Conservation (phyloP, 2,888 invertebrate genomes). For the Timandra comae region DNA sequence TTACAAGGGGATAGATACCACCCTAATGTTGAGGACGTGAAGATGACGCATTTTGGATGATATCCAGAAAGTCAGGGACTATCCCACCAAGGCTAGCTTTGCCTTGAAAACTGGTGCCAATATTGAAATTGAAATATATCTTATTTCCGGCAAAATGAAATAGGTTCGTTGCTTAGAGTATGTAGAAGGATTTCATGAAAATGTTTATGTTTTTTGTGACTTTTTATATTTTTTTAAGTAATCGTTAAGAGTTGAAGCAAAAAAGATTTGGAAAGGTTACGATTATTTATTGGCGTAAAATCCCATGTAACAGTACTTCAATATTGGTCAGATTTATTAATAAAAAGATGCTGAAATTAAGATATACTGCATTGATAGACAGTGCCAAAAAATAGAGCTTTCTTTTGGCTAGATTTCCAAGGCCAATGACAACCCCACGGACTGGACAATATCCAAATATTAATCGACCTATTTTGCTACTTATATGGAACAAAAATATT, state of each 20-base stretch:
- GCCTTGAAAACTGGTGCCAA: slow-evolving; percentile 36
- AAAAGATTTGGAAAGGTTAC: no score
- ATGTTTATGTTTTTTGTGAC: no score
- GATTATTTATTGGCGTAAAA: no score
- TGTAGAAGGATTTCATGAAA: no score
- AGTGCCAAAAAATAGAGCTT: slow-evolving; percentile 5
- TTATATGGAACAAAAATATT: slow-evolving; percentile 49
- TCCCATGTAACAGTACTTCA: no score
- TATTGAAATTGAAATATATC: slow-evolving; percentile 8
- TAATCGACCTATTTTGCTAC: slow-evolving; percentile 32
- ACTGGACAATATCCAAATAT: slow-evolving; percentile 16
- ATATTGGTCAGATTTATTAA: no score
- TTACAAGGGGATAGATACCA: slow-evolving; percentile 7
- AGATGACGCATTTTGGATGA: slow-evolving; percentile 40
- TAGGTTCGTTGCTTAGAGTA: slow-evolving; percentile 1
- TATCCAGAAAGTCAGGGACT: slow-evolving; percentile 34
- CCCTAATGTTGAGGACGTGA: background rate
- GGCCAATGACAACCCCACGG: slow-evolving; percentile 21
- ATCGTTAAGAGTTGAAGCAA: no score
- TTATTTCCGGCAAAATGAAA: slow-evolving; percentile 9
- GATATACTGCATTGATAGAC: no score
- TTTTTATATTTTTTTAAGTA: no score
- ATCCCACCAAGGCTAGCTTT: slow-evolving; percentile 34
- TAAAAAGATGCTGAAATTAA: no score
- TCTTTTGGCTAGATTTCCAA: slow-evolving; percentile 3